Conservation (phyloP, 2,113 vertebrate species). For the Hyperopisus bebe region DNA sequence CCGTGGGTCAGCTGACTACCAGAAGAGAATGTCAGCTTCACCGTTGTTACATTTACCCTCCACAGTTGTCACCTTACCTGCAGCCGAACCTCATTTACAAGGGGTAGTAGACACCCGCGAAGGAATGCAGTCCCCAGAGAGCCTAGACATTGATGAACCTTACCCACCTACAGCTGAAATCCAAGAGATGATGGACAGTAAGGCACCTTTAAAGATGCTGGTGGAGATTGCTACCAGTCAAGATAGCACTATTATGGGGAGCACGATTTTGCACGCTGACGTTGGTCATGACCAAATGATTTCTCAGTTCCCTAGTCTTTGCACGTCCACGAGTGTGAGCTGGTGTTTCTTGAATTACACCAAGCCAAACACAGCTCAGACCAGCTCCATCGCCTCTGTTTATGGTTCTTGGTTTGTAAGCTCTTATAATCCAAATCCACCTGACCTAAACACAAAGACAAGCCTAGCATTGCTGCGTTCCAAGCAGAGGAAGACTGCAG, state of each 20-base stretch:
- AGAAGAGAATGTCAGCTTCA: constrained; percentile 55
- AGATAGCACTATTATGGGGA: constrained; percentile 51
- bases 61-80: constrained; percentile 34
- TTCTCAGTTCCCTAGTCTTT: constrained; percentile 88
- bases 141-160: constrained; percentile 76
- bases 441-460: constrained; percentile 79
- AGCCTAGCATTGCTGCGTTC: constrained; percentile 84
- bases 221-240: constrained; percentile 65
- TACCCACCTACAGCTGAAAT: constrained; percentile 60
- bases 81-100: constrained; percentile 52
- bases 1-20: constrained; percentile 62
- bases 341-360: constrained; percentile 98
- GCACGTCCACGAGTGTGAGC: constrained; percentile 91
- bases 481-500: constrained; percentile 76
- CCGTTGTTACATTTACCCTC: constrained; percentile 56
- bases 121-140: constrained; percentile 67
- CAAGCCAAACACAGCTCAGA: constrained; percentile 80
- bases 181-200: constrained; percentile 56
- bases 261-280: constrained; percentile 66
- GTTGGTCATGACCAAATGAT: constrained; percentile 69
- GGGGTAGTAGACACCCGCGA: constrained; percentile 63
- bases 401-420: constrained; percentile 91
- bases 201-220: constrained; percentile 64
- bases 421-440: constrained; percentile 87
- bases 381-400: constrained; percentile 75